These are phyloP conservation scores for Anarhynchus alexandrinus DNA, from an alignment of 2,113 vertebrate genomes.

Conservation along the genomic window DNA sequence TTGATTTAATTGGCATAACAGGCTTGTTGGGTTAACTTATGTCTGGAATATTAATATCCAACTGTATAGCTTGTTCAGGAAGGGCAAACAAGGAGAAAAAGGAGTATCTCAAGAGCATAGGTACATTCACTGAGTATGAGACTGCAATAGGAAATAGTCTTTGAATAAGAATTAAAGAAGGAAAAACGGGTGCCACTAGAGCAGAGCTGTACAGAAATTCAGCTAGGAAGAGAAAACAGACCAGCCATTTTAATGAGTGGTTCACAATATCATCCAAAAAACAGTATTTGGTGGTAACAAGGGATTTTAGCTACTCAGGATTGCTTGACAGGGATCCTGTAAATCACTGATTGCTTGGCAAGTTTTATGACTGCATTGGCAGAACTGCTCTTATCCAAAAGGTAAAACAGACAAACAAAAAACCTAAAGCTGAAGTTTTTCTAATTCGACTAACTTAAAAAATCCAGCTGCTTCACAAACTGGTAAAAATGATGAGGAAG, in stretches of 20 bases:
- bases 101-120: neutral
- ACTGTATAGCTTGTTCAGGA: neutral
- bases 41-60: conserved; percentile 32
- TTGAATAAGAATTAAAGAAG: neutral
- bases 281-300: neutral
- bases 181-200: neutral
- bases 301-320: neutral
- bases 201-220: neutral
- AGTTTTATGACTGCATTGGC: neutral
- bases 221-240: neutral
- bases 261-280: neutral
- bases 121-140: neutral
- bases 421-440: neutral
- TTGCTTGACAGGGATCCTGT: neutral
- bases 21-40: neutral
- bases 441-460: neutral
- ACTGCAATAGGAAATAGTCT: neutral
- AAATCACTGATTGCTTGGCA: neutral
- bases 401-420: neutral
- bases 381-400: neutral
- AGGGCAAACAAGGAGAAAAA: neutral
- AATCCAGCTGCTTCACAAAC: neutral
- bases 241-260: neutral
- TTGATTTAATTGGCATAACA: neutral
- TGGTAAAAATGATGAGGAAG: neutral